These are phyloP conservation scores for Ectemnius continuus DNA, from an alignment of 2,888 invertebrate genomes.

Conservation along the genomic window DNA sequence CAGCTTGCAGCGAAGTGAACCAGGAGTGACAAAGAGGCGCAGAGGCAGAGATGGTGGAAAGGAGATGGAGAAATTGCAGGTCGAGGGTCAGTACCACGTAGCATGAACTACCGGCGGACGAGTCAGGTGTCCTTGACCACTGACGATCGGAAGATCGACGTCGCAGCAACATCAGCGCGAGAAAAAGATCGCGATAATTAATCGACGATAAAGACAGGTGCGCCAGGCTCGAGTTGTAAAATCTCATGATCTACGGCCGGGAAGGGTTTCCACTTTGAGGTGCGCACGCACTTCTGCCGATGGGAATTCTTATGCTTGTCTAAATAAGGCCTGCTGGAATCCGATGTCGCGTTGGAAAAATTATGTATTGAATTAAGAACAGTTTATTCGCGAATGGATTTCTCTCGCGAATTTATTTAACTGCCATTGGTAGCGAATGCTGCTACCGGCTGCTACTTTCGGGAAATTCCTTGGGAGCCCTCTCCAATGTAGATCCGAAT, in stretches of 20 bases:
- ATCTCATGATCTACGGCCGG: slow-evolving; percentile 25
- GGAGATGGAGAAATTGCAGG: slow-evolving; percentile 32
- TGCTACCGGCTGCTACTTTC: background rate
- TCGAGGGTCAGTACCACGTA: slow-evolving; percentile 47
- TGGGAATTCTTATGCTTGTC: background rate
- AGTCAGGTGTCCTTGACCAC: slow-evolving; percentile 60
- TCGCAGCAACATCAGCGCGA: background rate
- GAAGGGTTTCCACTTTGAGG: background rate
- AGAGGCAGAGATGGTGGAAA: background rate
- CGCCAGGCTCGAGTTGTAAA: slow-evolving; percentile 20
- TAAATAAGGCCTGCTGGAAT: slow-evolving; percentile 3
- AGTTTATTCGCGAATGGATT: background rate
- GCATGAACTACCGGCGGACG: slow-evolving; percentile 34
- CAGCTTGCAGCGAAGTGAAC: slow-evolving; percentile 49
- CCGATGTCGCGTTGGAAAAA: background rate
- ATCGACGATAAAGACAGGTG: slow-evolving; percentile 48
- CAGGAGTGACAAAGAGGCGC: background rate
- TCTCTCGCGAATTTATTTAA: slow-evolving; percentile 3
- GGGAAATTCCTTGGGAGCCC: slow-evolving; percentile 12
- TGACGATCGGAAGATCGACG: slow-evolving; percentile 49
- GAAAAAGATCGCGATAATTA: slow-evolving; percentile 45
- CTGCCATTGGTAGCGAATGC: background rate
- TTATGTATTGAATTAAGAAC: background rate
- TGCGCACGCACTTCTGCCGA: background rate
- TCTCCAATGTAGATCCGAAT: slow-evolving; percentile 3